Base-by-base conservation (phyloP, 2,113 vertebrate species). In the Mastomys natalensis region DNA sequence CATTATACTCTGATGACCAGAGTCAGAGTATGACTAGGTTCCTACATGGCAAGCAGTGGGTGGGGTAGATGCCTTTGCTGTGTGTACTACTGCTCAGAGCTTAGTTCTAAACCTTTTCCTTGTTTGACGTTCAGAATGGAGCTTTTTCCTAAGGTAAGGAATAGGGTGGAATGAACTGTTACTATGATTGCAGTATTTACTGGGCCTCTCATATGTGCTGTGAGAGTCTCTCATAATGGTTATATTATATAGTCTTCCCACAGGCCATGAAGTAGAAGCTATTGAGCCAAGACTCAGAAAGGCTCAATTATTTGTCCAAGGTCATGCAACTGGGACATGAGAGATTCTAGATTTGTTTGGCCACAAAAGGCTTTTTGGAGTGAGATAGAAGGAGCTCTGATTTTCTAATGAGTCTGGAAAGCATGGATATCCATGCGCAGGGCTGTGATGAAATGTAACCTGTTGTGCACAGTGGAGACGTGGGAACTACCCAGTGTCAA, bases 211-310 rank as follows among this genome's bases (percentile, higher is more conserved):
- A 16, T 31, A 1, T 81, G 22, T 58, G 26, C n/a, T 2, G 37
- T 72, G n/a, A 53, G 45, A 62, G 9, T 78, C 89, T n/a, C 62
- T 70, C 7, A 2, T 87, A 85, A 76, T 73, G 4, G 5, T 66
- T 81, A 22, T 45, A 15, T 84, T 77, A 74, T 21, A 34, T 80
- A 90, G 73, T 80, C 31, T 45, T 92, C 17, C 13, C 45, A 3
- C 11, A 82, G 48, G 55, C 85, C 43, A 21, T 48, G n/a, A 86
- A 43, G 43, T 96, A 93, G 87, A 17, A 58, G n/a, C 80, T 48
- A 10, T 82, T 92, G 16, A 95, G 31, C 40, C 51, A 29, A 92
- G 37, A 93, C 48, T 87, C 62, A 86, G 74, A 90, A 95, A 93
- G 55, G 16, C 90, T 45, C 29, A 21, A 21, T 58, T 45, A 58